Conservation (phyloP, 2,113 vertebrate genomes). For the Corythornis madagascariensis region DNA sequence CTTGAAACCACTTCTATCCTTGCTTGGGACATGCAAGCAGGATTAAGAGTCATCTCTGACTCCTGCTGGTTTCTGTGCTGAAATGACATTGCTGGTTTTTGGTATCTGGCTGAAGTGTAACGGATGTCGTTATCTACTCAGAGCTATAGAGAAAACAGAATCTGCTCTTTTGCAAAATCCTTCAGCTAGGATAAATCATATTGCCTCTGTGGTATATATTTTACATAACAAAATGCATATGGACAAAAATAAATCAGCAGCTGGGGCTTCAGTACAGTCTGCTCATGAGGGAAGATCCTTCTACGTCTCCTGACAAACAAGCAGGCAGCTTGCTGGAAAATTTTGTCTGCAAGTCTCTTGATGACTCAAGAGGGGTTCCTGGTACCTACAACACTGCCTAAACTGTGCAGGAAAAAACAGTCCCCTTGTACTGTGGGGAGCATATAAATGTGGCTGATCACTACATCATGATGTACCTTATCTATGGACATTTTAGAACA, state of each 20-base stretch:
- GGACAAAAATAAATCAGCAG: neutral
- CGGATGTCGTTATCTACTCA: neutral
- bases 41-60: conserved; percentile 3
- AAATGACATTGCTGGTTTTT: conserved; percentile 2
- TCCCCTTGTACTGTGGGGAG: neutral
- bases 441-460: neutral
- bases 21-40: neutral
- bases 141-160: neutral
- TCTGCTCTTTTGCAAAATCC: neutral
- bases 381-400: neutral
- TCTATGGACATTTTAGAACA: neutral
- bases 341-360: neutral
- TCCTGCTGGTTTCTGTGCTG: neutral
- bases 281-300: neutral
- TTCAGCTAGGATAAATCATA: neutral
- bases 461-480: neutral
- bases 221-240: neutral
- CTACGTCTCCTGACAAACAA: neutral
- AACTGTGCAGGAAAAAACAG: neutral
- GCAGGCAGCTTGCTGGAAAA: neutral
- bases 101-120: conserved; percentile 1
- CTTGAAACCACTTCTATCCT: neutral
- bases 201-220: neutral
- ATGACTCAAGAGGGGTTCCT: neutral
- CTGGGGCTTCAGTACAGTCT: neutral